Base-by-base conservation (phyloP, 2,797 vertebrate genomes). In the Intellagama lesueurii region DNA sequence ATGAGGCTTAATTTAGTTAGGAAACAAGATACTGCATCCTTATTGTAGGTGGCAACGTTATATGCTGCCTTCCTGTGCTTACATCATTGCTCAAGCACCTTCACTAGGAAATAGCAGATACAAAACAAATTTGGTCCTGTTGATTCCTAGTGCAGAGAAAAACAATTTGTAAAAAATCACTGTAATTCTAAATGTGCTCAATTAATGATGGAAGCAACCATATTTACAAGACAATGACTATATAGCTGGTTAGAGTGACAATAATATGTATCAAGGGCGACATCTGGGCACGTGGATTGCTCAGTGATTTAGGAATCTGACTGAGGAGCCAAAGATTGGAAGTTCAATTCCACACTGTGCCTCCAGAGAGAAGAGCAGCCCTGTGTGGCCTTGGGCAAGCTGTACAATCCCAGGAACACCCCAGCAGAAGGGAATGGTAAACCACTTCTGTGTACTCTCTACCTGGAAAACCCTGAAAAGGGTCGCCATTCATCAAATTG, bases 1-100 rank as follows among this genome's bases (percentile, higher is more conserved):
- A 96, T 82, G 81, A 95, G 95, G 96, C 91, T 96, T 93, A 96
- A 97, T 96, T 95, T 94, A 94, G 94, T 93, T 93, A 91, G 85
- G 93, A 96, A 94, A 94, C 83, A 93, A 95, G 93, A 94, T 93
- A 93, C 56, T 8, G 11, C 52, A 89, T 49, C 75, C 91, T 94
- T 93, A 79, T 69, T 87, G 56, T 0, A 0, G 89, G 12, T 92
- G 90, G 72, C 86, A 83, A 70, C n/a, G 90, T 14, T 91, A 86
- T 32, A 88, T 86, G 90, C 73, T 44, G 60, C 52, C 88, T 80
- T 49, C 76, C 17, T 56, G 40, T 92, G 90, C 87, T 89, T 89
- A 64, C 9, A 35, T 52, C 84, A 2, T 81, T 30, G 90, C 89
- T 90, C 86, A 3, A 69, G 83, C 44, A 7, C 44, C 92, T 92